Base-by-base conservation (phyloP, 2,797 vertebrate species). In the Aselliscus stoliczkanus region DNA sequence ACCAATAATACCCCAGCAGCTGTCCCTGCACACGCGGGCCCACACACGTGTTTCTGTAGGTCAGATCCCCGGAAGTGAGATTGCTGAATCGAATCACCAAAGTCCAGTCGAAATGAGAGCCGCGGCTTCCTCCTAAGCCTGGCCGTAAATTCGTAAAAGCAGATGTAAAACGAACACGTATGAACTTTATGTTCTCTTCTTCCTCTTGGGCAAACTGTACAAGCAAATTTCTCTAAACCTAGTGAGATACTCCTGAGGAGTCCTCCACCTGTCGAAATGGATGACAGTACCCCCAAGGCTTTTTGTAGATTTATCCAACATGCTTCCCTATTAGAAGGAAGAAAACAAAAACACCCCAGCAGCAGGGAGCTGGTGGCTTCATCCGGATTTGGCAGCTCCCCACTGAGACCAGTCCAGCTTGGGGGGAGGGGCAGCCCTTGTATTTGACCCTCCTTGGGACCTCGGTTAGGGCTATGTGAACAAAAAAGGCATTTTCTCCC, bases 361-460 rank as follows among this genome's bases (percentile, higher is more conserved):
- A 1, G 64, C 64, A 2, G 25, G 25, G 37, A 44, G 39, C 23
- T 27, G 13, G 58, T 9, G 4, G 62, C 47, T 67, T 13, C 37
- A 1, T 21, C 23, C 50, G 21, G 62, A 50, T n/a, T 20, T 8
- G 5, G 54, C n/a, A 11, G 64, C 64, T 79, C 6, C 50, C 42
- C 5, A 25, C 5, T 0, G n/a, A 42, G n/a, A 18, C 17, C 15
- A 21, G 18, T 12, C 4, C 4, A 2, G 72, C 39, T 17, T 0
- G 6, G 31, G 10, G 29, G 23, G 58, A 2, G 58, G 20, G 20
- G 42, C 70, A 1, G 25, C 18, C 42, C 34, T 64, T 0, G 72
- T 25, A 14, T 34, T 21, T 1, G 21, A 34, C 44, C 44, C 1
- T 42, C 56, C 9, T 25, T 13, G 7, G 58, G 27, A 27, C 58